Conservation (phyloP, 2,888 invertebrate species). For the Selenia dentaria region DNA sequence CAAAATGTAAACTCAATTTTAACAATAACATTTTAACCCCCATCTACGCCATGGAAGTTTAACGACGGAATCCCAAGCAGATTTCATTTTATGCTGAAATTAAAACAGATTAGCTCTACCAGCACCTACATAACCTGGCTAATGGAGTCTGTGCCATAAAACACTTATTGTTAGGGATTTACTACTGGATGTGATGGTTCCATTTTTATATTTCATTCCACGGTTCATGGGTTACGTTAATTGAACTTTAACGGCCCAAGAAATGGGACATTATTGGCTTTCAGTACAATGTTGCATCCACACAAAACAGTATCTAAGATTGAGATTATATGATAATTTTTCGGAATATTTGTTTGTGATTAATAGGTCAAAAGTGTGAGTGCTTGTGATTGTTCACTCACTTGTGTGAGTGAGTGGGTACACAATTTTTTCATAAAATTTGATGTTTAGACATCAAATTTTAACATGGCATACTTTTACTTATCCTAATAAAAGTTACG, state of each 20-base stretch:
- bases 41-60: neutral
- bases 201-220: slow-evolving; percentile 76
- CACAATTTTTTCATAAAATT: no score
- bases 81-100: slow-evolving; percentile 34
- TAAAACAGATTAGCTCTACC: slow-evolving; percentile 39
- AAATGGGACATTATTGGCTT: slow-evolving; percentile 65
- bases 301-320: slow-evolving; percentile 5
- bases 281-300: slow-evolving; percentile 32
- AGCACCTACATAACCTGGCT: slow-evolving; percentile 30
- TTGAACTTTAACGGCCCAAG: slow-evolving; percentile 72
- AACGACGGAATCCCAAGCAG: neutral
- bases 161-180: slow-evolving; percentile 63
- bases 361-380: no score
- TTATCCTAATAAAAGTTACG: no score
- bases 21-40: no score
- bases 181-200: slow-evolving; percentile 56
- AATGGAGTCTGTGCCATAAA: slow-evolving; percentile 61
- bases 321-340: no score
- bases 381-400: no score
- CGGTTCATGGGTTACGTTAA: slow-evolving; percentile 66
- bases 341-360: no score
- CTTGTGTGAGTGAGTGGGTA: no score
- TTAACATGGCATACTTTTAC: no score
- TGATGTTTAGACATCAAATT: no score
- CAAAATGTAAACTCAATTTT: no score